Evolutionary conservation across 2,888 invertebrate genomes (phyloP), one percentile per base, ranked within the genome.

Genomic region (Cheilosia impressa): DNA sequence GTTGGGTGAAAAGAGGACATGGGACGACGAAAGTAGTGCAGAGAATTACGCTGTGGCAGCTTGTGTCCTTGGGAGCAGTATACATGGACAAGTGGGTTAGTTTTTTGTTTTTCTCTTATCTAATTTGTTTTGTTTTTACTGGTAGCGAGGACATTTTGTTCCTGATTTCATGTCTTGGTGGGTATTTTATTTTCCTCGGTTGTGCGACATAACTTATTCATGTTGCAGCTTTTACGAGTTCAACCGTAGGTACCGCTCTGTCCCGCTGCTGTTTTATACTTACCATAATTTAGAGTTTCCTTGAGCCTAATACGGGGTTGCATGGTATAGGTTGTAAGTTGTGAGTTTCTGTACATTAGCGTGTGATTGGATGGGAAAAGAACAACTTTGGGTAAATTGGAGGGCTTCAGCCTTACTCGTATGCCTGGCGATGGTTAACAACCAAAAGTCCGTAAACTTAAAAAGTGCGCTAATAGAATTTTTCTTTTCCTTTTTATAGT

Each of bases 181-280:
- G 47, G 17, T 58, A 73, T 83, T 52, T 77, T 68, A 77, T 83
- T 72, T 77, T 47, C 22, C 53, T 27, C 47, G 19, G 47, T 63
- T 69, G 73, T 62, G 68, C 78, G 63, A 58, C 73, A 83, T 73
- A 65, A 83, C 19, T 73, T 83, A 83, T 83, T 83, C 78, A 78
- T 78, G 62, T 78, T 52, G 57, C 63, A 27, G 52, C 19, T 81
- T 81, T 81, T 81, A 65, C 58, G 75, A 65, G 19, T 38, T 5
- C 41, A 6, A 60, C 50, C 19, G 19, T 9, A 17, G 19, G 47
- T 6, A 47, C 47, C 15, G 31, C 22, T 4, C 15, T 24, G 10
- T 45, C 4, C 58, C 52, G 52, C 60, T 65, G 60, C 60, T 79
- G 38, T 66, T 60, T 66, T 45, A 53, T 43, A 57, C 57, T 57